A percentile compares a stretch with the other conserved stretches of the same genome.
Evolutionary conservation across 2,888 invertebrate species (phyloP).

Genomic region (Aromia moschata): DNA sequence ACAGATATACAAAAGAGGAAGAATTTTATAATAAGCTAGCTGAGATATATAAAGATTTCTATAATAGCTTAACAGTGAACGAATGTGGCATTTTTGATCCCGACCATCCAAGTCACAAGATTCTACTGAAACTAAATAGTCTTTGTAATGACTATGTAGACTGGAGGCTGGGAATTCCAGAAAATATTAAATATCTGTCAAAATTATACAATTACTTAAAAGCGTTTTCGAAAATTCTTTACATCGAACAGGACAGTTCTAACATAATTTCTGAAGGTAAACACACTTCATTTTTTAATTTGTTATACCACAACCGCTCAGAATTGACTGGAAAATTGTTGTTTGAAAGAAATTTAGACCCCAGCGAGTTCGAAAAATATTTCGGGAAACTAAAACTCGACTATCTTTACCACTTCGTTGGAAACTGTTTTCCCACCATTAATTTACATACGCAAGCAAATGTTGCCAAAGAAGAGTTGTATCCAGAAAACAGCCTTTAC

Average conservation of each 20-base stretch:
- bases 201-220: conserved; percentile 70
- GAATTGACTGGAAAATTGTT: conserved; percentile 74
- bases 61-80: conserved; percentile 40
- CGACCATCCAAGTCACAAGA: conserved; percentile 66
- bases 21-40: conserved; percentile 56
- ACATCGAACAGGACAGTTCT: conserved; percentile 55
- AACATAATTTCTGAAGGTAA: conserved; percentile 57
- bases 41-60: conserved; percentile 65
- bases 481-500: conserved; percentile 54
- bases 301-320: conserved; percentile 67
- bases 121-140: conserved; percentile 66
- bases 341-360: conserved; percentile 73
- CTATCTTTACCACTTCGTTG: conserved; percentile 76
- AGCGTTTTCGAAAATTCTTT: conserved; percentile 65
- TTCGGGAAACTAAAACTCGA: conserved; percentile 77
- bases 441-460: conserved; percentile 63
- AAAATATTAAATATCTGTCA: conserved; percentile 60
- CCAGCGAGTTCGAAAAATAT: conserved; percentile 74
- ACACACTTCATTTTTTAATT: conserved; percentile 64
- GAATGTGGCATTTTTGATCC: conserved; percentile 61
- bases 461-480: conserved; percentile 65
- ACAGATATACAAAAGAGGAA: conserved; percentile 44
- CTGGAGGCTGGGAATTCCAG: conserved; percentile 13
- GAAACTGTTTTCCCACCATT: conserved; percentile 77
- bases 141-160: conserved; percentile 54